Percentiles rank a stretch among this genome's conserved stretches.
Evolutionary conservation across 2,113 vertebrate genomes (phyloP).

Genomic region (Tupaia tana): DNA sequence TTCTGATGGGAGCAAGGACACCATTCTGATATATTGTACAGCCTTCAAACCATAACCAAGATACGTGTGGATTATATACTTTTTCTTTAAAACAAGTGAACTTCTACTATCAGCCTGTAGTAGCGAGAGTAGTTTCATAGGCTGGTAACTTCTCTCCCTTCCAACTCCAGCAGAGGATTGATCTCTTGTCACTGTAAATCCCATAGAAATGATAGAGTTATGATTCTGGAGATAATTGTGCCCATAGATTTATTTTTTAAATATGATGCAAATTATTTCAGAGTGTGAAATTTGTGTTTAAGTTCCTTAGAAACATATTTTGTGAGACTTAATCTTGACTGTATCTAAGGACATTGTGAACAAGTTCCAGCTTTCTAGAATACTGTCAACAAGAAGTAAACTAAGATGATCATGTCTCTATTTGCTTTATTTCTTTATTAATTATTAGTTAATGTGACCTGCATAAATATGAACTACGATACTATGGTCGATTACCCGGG

Average conservation of each 20-base stretch:
- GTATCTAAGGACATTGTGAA: not conserved
- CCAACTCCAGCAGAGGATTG: not conserved
- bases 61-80: not conserved
- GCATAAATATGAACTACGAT: not conserved
- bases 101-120: not conserved
- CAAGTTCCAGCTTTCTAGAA: not conserved
- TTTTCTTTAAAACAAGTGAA: not conserved
- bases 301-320: not conserved
- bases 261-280: not conserved
- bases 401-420: not conserved
- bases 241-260: not conserved
- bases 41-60: not conserved
- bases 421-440: not conserved
- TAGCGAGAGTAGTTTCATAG: not conserved
- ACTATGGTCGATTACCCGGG: not conserved
- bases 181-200: not conserved
- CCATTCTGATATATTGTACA: not conserved
- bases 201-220: not conserved
- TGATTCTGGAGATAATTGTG: not conserved
- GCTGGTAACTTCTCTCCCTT: not conserved
- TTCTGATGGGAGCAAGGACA: not conserved
- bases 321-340: not conserved
- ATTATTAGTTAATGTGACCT: not conserved
- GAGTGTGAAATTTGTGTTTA: not conserved
- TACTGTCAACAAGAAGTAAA: not conserved